Evolutionary conservation across 2,113 vertebrate species (phyloP), one percentile per base, ranked within the genome.

Genomic region (Phodopus roborovskii): DNA sequence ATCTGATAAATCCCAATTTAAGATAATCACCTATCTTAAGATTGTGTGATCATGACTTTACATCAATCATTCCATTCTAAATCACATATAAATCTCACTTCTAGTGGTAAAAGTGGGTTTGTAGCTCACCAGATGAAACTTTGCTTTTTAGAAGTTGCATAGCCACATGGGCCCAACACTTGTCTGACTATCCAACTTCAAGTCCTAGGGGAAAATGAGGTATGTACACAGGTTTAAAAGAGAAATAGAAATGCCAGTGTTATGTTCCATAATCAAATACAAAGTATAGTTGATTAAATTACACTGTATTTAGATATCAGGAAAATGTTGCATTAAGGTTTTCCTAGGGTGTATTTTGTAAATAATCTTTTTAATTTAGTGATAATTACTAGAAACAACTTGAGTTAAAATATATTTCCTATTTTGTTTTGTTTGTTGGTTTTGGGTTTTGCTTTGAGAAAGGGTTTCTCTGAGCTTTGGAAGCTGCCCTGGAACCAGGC

Each of bases 301-400:
- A 71, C 56, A 74, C n/a, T 96, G 56, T 81, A 60, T 87, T 87
- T 93, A 96, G 50, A 90, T 5, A 62, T 53, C 68, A n/a, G 48
- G 33, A 92, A 95, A 92, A 75, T 79, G 83, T 24, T 19, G 62
- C 11, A 16, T 90, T 96, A 90, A 88, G 24, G 17, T 81, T 88
- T 74, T 39, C 16, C 60, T 62, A 87, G 60, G 88, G 42, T 53
- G 19, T 62, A 91, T 92, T 88, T 86, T 92, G 19, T 60, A 26
- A 79, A 22, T 89, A 88, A 78, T 42, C 56, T 96, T 96, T 96
- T 95, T 82, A 82, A 93, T 90, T n/a, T 94, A 71, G 53, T 88
- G 42, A 90, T 95, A 39, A 91, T 71, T 93, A 82, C 73, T 70
- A 56, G 48, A 95, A 96, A 92, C 78, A 87, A 56, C 60, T 22